Conservation (phyloP, 2,888 invertebrate species). For the Cyaniris semiargus region DNA sequence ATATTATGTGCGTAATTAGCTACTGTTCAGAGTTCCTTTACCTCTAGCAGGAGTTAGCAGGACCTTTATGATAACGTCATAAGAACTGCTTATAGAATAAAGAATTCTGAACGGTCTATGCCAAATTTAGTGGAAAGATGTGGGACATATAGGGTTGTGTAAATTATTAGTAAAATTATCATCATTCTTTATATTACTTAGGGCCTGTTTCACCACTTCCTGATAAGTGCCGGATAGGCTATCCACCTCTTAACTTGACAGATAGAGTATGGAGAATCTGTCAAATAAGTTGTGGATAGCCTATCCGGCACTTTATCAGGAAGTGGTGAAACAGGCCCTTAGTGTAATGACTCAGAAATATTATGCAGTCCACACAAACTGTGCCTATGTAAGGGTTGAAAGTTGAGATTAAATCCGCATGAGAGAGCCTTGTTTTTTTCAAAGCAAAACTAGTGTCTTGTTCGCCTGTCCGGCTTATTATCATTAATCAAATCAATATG, state of each 20-base stretch:
- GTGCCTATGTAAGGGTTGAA: neutral
- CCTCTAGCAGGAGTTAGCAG: no score
- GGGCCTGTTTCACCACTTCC: no score
- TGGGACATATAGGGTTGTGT: neutral
- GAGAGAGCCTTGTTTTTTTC: neutral
- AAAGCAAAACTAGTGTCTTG: neutral
- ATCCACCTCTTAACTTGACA: no score
- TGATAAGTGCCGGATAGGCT: no score
- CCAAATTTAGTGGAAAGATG: neutral
- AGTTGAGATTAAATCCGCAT: neutral
- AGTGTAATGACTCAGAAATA: neutral
- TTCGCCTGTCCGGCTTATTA: neutral
- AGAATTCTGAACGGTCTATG: no score
- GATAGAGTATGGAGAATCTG: no score
- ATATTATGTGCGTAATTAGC: neutral
- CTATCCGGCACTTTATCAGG: no score
- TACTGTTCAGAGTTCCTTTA: no score
- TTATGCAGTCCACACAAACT: neutral
- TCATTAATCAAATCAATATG: neutral
- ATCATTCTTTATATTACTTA: constrained; percentile 7
- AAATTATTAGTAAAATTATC: neutral
- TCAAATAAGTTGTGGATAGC: no score
- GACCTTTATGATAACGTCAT: no score
- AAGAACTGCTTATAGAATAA: no score
- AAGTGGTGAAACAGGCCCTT: no score